Evolutionary conservation across 2,113 vertebrate species (phyloP).

Genomic region (Sigmodon hispidus): DNA sequence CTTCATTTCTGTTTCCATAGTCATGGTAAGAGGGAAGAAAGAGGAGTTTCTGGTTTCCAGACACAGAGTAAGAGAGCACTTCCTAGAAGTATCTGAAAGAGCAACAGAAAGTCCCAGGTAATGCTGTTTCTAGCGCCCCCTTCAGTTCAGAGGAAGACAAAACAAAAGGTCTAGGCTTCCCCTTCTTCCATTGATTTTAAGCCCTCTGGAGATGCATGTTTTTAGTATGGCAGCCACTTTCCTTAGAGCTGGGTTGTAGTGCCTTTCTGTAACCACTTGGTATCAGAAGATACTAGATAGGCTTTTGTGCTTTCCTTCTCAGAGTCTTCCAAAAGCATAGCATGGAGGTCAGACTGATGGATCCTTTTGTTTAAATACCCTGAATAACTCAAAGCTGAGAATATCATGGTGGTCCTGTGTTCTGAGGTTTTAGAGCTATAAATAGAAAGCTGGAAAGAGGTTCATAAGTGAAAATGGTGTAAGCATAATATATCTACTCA

Average conservation of each 20-base stretch:
- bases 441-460: conserved; percentile 33
- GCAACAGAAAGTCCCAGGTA: background rate
- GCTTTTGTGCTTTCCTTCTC: background rate
- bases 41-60: background rate
- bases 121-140: background rate
- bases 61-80: background rate
- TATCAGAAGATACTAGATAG: background rate
- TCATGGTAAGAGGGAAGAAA: background rate
- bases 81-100: background rate
- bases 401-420: background rate
- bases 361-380: conserved; percentile 29
- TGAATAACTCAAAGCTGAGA: background rate
- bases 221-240: background rate
- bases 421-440: background rate
- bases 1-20: background rate
- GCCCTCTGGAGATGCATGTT: no score
- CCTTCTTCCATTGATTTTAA: background rate
- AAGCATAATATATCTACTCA: conserved; percentile 23
- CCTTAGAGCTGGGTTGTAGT: background rate
- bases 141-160: background rate
- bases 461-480: conserved; percentile 51
- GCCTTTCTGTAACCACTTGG: background rate
- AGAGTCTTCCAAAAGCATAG: conserved; percentile 1
- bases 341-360: background rate
- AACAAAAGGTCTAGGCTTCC: background rate